Conservation (phyloP, 2,113 vertebrate genomes). For the Scomber scombrus region DNA sequence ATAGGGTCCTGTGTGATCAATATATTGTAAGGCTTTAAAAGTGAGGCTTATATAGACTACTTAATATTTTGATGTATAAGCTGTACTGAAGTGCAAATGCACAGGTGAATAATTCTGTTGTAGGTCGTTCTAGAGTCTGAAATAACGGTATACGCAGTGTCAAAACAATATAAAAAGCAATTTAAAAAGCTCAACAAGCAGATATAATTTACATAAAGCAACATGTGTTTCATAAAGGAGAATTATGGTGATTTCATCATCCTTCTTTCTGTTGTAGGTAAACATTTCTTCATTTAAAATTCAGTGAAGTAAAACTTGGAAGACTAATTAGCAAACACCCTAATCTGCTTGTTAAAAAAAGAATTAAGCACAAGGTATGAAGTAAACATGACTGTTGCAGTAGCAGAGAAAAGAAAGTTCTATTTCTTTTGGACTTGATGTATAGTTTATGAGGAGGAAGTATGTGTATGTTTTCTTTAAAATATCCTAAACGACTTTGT, state of each 20-base stretch:
- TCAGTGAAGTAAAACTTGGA: background rate
- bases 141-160: background rate
- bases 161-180: background rate
- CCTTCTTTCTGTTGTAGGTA: background rate
- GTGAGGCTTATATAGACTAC: conserved; percentile 6
- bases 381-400: background rate
- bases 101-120: background rate
- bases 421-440: background rate
- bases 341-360: background rate
- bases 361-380: too few species aligned
- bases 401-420: background rate
- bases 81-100: background rate
- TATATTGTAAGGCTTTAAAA: conserved; percentile 3
- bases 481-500: background rate
- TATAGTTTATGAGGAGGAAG: background rate
- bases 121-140: background rate
- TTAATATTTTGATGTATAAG: background rate
- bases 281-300: background rate
- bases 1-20: background rate
- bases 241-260: background rate
- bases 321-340: background rate
- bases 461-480: conserved; percentile 1
- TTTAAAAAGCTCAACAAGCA: background rate
- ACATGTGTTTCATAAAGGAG: background rate
- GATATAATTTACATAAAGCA: background rate